Percentiles rank a stretch among this genome's conserved stretches.
These are phyloP conservation scores for Erynnis tages DNA, from an alignment of 2,888 invertebrate genomes.

Conservation along the genomic window DNA sequence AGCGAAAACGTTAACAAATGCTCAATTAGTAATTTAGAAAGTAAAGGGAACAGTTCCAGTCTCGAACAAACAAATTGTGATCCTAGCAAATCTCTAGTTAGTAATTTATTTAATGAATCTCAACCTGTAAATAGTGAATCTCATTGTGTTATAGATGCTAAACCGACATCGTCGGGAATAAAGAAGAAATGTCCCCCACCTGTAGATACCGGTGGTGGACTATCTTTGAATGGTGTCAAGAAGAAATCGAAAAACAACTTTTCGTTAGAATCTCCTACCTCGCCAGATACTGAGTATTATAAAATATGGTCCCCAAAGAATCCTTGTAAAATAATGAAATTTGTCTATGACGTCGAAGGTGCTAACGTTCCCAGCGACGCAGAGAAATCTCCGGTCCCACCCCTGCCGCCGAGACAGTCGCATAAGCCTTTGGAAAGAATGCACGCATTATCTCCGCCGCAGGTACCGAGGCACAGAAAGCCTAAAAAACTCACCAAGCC, in stretches of 20 bases:
- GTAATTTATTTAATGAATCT: constrained; percentile 69
- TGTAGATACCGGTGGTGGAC: constrained; percentile 76
- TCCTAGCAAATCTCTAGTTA: constrained; percentile 75
- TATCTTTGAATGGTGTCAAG: constrained; percentile 80
- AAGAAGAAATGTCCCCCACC: constrained; percentile 81
- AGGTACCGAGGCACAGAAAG: constrained; percentile 85
- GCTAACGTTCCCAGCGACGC: constrained; percentile 70
- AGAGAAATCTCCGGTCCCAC: constrained; percentile 86
- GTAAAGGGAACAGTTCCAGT: constrained; percentile 59
- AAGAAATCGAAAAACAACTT: constrained; percentile 83
- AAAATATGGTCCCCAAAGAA: constrained; percentile 86
- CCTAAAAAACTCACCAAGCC: constrained; percentile 83
- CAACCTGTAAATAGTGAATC: constrained; percentile 73
- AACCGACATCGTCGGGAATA: constrained; percentile 70
- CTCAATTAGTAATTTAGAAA: constrained; percentile 80
- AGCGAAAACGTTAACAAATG: constrained; percentile 78
- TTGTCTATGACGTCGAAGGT: constrained; percentile 76
- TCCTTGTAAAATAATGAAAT: constrained; percentile 80
- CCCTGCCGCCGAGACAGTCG: constrained; percentile 85
- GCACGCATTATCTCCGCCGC: constrained; percentile 86
- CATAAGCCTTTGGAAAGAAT: constrained; percentile 90
- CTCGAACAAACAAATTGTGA: constrained; percentile 74
- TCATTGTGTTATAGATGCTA: constrained; percentile 61
- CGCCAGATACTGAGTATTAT: constrained; percentile 84
- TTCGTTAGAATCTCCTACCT: constrained; percentile 78